Conservation (phyloP, 2,888 invertebrate species). For the Trilocha varians region DNA sequence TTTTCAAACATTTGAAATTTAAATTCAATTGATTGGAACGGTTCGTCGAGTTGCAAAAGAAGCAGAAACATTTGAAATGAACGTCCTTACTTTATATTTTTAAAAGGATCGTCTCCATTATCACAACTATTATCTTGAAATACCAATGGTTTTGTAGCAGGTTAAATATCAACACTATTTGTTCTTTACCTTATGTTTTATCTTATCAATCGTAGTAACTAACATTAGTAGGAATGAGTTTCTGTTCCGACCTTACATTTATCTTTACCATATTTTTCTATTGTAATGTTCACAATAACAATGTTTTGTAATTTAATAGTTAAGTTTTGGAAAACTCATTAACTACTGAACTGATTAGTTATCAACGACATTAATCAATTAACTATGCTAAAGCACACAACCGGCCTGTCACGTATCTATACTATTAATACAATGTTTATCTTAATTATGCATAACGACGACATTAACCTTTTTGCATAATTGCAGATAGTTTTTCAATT, state of each 20-base stretch:
- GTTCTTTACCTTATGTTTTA: background rate
- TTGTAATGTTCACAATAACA: no score
- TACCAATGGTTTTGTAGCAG: background rate
- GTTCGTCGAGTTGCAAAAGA: background rate
- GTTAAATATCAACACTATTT: background rate
- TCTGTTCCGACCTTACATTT: background rate
- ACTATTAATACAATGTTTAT: no score
- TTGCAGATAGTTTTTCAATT: background rate
- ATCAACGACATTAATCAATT: no score
- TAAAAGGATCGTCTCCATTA: background rate
- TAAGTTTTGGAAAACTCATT: no score
- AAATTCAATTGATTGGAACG: background rate
- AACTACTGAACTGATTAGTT: no score
- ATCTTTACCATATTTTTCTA: background rate
- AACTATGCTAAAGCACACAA: no score
- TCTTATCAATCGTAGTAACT: background rate
- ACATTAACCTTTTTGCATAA: background rate
- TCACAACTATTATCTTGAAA: background rate
- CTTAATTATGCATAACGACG: no score
- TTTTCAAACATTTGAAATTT: background rate
- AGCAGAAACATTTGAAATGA: no score
- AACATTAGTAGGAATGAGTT: background rate
- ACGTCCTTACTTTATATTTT: background rate
- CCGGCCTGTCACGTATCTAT: no score
- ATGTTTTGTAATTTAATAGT: no score